Evolutionary conservation across 2,113 vertebrate species (phyloP).

Genomic region (Forbesichthys papilliferus): DNA sequence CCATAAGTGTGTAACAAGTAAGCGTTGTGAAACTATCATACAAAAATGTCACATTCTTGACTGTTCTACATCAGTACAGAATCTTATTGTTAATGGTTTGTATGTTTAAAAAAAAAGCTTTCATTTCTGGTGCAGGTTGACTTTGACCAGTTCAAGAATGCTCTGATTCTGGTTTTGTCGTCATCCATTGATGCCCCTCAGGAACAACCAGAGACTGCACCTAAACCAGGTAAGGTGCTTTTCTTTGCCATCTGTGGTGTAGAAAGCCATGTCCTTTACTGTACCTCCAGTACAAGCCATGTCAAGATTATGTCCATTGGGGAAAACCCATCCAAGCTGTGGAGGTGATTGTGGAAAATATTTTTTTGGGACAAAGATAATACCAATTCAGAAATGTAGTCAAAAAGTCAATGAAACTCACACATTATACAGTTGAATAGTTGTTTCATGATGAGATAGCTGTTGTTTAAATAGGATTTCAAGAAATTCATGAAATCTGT

Average conservation of each 20-base stretch:
- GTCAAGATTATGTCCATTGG: neutral
- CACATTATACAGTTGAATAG: too few relatives aligned
- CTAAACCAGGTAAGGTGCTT: conserved; percentile 80
- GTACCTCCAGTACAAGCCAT: too few relatives aligned
- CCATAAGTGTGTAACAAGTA: neutral
- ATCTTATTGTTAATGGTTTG: conserved; percentile 3
- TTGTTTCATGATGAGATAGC: too few relatives aligned
- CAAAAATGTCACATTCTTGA: neutral
- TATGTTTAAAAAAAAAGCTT: too few relatives aligned
- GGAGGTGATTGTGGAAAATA: conserved; percentile 13
- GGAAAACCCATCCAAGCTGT: neutral
- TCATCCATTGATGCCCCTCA: conserved; percentile 62
- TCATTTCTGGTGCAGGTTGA: conserved; percentile 79
- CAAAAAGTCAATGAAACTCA: too few relatives aligned
- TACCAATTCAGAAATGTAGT: conserved; percentile 30
- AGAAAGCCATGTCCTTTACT: neutral
- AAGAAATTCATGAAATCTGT: too few relatives aligned
- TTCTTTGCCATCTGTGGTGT: neutral
- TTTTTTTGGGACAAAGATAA: conserved; percentile 4
- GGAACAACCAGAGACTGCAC: conserved; percentile 74
- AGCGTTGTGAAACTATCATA: neutral
- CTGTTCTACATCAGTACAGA: neutral
- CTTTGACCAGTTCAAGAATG: conserved; percentile 94
- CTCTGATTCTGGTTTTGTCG: conserved; percentile 89
- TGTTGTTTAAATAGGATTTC: too few relatives aligned